A percentile compares a stretch with the other conserved stretches of the same genome.
Evolutionary conservation across 2,888 invertebrate species (phyloP).

Genomic region (Falcaria lacertinaria): DNA sequence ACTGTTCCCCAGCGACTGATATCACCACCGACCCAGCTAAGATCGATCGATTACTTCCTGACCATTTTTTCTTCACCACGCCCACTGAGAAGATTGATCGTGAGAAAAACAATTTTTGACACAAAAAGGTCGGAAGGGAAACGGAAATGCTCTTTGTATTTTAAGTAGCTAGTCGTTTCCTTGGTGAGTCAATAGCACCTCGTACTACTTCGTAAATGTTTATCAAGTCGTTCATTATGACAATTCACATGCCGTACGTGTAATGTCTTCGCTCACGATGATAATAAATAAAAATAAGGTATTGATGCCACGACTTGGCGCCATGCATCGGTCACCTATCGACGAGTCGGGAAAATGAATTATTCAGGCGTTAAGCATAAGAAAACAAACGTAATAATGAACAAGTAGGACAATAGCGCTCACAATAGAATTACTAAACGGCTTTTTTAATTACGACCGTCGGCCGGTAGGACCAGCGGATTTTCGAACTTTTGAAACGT

Average conservation of each 20-base stretch:
- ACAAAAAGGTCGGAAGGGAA: conserved; percentile 59
- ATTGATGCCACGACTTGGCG: conserved; percentile 25
- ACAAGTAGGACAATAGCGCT: conserved; percentile 32
- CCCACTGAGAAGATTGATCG: conserved; percentile 47
- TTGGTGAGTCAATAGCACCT: conserved; percentile 56
- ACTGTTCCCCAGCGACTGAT: conserved; percentile 43
- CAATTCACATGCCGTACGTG: conserved; percentile 44
- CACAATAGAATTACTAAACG: conserved; percentile 56
- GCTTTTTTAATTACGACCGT: conserved; percentile 60
- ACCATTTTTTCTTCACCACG: conserved; percentile 39
- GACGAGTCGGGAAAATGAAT: background rate
- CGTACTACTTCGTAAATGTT: conserved; percentile 45
- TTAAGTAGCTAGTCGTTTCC: conserved; percentile 69
- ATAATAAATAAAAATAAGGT: conserved; percentile 14
- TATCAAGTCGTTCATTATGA: conserved; percentile 62
- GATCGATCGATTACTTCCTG: conserved; percentile 53
- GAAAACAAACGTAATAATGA: conserved; percentile 1
- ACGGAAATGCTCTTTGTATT: conserved; percentile 65
- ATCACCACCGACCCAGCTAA: conserved; percentile 36
- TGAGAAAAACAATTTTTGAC: conserved; percentile 48
- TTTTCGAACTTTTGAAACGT: conserved; percentile 78
- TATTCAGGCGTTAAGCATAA: background rate
- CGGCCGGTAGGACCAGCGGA: conserved; percentile 56
- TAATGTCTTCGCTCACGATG: conserved; percentile 33
- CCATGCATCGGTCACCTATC: conserved; percentile 7